These are phyloP conservation scores for Coregonus ussuriensis DNA, from an alignment of 2,797 vertebrate species.

Conservation along the genomic window DNA sequence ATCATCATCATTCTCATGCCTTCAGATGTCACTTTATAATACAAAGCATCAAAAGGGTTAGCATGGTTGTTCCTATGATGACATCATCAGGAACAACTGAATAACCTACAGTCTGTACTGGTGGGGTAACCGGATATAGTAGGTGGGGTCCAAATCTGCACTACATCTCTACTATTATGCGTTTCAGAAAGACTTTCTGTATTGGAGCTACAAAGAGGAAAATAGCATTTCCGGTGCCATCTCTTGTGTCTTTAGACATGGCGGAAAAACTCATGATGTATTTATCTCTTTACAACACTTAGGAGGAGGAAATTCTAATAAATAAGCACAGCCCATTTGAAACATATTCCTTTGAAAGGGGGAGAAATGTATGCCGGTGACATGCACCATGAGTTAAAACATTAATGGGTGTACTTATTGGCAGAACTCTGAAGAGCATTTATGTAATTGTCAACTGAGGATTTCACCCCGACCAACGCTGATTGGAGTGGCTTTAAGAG, in stretches of 20 bases:
- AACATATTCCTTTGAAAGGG: no score
- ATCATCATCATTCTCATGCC: not conserved
- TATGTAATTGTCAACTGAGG: constrained; percentile 78
- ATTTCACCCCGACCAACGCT: constrained; percentile 70
- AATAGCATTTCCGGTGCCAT: not conserved
- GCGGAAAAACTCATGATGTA: not conserved
- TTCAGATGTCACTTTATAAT: not conserved
- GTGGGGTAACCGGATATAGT: not conserved
- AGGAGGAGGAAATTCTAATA: no score
- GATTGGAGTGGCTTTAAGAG: constrained; percentile 75
- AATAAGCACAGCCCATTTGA: no score
- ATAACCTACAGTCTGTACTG: no score
- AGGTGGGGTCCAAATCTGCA: constrained; percentile 17
- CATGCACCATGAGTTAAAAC: constrained; percentile 51
- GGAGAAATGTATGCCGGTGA: no score
- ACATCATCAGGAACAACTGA: no score
- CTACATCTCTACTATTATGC: constrained; percentile 17
- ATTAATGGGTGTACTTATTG: constrained; percentile 65
- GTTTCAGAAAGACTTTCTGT: not conserved
- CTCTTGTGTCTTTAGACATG: not conserved
- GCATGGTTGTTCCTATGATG: not conserved
- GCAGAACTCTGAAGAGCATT: constrained; percentile 70
- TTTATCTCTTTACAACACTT: not conserved
- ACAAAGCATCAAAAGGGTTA: not conserved
- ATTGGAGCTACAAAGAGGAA: not conserved